A percentile compares a stretch with the other conserved stretches of the same genome.
These are phyloP conservation scores for Lophura nycthemera DNA, from an alignment of 2,113 vertebrate species.

Conservation along the genomic window DNA sequence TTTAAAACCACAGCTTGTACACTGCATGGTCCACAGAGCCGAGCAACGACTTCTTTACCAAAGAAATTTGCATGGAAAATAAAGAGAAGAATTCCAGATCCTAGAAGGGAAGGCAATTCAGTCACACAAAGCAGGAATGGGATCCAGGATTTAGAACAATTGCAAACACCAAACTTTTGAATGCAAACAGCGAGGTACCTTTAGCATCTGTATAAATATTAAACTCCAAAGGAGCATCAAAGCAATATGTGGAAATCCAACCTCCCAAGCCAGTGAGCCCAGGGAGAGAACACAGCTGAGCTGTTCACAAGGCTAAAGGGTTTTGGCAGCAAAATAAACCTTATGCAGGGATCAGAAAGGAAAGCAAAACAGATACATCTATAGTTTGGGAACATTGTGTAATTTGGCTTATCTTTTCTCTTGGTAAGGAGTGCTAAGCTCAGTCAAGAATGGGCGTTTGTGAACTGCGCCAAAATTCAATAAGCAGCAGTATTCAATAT, in stretches of 20 bases:
- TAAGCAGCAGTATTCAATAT: background rate
- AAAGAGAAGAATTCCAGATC: slow-evolving; percentile 93
- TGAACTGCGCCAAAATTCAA: background rate
- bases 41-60: slow-evolving; percentile 86
- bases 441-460: background rate
- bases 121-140: background rate
- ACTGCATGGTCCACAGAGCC: slow-evolving; percentile 93
- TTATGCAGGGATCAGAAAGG: background rate
- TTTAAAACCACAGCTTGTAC: slow-evolving; percentile 97
- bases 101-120: slow-evolving; percentile 69
- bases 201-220: background rate
- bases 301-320: background rate
- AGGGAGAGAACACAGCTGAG: background rate
- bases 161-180: background rate
- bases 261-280: background rate
- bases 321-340: background rate
- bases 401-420: background rate
- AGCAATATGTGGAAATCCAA: background rate
- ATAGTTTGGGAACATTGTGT: accelerated
- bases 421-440: background rate
- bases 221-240: background rate
- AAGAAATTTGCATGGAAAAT: slow-evolving; percentile 94
- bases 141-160: background rate
- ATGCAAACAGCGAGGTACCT: background rate
- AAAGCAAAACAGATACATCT: background rate